Evolutionary conservation across 2,888 invertebrate genomes (phyloP), one percentile per base, ranked within the genome.

Genomic region (Smittia aterrima): DNA sequence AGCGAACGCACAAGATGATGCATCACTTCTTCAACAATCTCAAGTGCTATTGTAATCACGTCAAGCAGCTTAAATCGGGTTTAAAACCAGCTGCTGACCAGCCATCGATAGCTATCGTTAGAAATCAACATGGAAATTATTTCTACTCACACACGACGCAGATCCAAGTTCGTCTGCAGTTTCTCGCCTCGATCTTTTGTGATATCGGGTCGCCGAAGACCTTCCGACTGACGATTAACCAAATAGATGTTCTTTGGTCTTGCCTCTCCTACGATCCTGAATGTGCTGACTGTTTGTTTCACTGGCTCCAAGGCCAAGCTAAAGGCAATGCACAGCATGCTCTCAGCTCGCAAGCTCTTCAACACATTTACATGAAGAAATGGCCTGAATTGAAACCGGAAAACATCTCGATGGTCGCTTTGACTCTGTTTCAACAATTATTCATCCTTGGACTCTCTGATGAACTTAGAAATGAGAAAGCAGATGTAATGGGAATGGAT

Each of bases 271-370:
- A 90, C 66, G 93, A 94, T 80, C 83, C 87, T 0, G 93, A 93
- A 78, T 95, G 95, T 79, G 90, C 93, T 0, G 96, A 97, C 81
- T 96, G 96, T 79, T 87, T 96, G 24, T 95, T 96, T 82, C 93
- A 92, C 75, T 97, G 97, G 97, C 84, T 97, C 67, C 87, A 96
- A 53, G 92, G 92, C 7, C 96, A 97, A 82, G 93, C 95, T 1
- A 93, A 95, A 82, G 92, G 92, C 18, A 93, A 94, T 0, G 95
- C 96, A 76, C 92, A 95, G 78, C 96, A 97, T 83, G 96, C 96
- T 0, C 85, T 97, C 1, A 92, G 93, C 1, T 86, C 93, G 74
- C 95, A 95, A 78, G 92, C 95, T 0, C 84, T 96, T 71, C 89
- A 93, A 79, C 92, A 95, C 79, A 86, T 97, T 25, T 95, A 96